phyloP scores from a whole-genome alignment of 2,797 vertebrate species.

The Neomorphus geoffroyi region DNA sequence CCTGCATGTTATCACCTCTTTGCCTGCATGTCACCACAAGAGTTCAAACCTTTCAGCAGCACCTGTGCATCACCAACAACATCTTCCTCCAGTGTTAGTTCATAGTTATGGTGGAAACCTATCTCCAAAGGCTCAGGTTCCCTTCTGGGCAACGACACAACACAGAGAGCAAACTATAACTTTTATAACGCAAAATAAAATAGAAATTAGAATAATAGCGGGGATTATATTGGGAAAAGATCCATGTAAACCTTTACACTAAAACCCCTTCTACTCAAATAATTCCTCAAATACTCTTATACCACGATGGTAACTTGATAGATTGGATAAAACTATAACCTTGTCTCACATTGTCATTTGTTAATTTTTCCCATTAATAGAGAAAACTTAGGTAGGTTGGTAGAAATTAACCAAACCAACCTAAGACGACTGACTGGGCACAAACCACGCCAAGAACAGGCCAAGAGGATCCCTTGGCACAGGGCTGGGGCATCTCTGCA shows the following conservation, averaged over 20 bases:
- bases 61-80: neutral
- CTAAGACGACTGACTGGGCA: neutral
- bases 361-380: neutral
- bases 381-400: neutral
- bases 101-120: neutral
- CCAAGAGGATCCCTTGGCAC: neutral
- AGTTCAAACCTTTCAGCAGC: neutral
- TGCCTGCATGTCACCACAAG: neutral
- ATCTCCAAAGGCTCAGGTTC: neutral
- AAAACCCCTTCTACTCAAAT: neutral
- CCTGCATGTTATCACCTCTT: neutral
- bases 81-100: neutral
- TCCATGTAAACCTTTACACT: neutral
- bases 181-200: neutral
- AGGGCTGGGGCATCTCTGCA: neutral
- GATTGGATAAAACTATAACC: neutral
- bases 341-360: neutral
- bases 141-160: neutral
- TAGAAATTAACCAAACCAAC: neutral
- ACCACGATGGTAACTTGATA: fast-evolving
- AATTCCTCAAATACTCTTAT: neutral
- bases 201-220: neutral
- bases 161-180: neutral
- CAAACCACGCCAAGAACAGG: fast-evolving
- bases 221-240: neutral